These are phyloP conservation scores for Rhingia campestris DNA, from an alignment of 2,888 invertebrate genomes.

Conservation along the genomic window DNA sequence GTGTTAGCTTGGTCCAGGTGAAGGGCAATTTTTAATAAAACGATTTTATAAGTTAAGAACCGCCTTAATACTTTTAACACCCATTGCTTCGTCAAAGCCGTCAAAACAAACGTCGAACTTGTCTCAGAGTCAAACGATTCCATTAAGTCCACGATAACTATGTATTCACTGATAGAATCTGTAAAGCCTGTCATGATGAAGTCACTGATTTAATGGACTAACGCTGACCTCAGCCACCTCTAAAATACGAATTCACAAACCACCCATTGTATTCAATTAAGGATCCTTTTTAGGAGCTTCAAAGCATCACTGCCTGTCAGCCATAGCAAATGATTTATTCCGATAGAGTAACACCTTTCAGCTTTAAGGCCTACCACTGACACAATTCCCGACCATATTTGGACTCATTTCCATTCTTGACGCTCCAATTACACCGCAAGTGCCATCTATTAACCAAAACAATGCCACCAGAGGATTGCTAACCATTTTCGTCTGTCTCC, in stretches of 20 bases:
- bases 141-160: too few species aligned
- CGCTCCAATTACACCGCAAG: constrained; percentile 4
- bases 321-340: background rate
- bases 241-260: background rate
- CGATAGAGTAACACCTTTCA: constrained; percentile 3
- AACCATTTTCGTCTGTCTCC: constrained; percentile 7
- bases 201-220: too few species aligned
- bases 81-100: too few species aligned
- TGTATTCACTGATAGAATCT: too few species aligned
- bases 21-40: too few species aligned
- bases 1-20: too few species aligned
- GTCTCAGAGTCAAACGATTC: too few species aligned
- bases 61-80: too few species aligned
- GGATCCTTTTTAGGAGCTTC: background rate
- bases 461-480: constrained; percentile 19
- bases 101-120: too few species aligned
- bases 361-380: background rate
- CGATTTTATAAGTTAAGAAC: too few species aligned
- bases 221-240: too few species aligned
- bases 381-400: constrained; percentile 7
- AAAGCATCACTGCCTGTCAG: background rate
- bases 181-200: too few species aligned
- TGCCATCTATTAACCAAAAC: constrained; percentile 1
- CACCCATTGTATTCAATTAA: constrained; percentile 16
- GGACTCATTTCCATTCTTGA: background rate